Evolutionary conservation across 2,888 invertebrate species (phyloP).

Genomic region (Allygus modestus): DNA sequence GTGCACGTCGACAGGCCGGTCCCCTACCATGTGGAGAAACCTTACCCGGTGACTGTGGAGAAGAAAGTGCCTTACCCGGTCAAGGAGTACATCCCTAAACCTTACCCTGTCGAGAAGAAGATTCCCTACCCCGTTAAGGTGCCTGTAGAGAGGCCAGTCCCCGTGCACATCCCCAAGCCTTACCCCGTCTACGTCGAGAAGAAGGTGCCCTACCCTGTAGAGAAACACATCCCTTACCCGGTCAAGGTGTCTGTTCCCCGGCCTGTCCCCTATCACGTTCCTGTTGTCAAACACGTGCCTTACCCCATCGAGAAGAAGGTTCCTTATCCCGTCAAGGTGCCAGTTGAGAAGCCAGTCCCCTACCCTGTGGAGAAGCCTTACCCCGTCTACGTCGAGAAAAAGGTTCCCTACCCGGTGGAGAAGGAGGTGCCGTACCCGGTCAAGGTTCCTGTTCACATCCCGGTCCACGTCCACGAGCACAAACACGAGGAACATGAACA

Average conservation of each 20-base stretch:
- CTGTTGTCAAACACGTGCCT: constrained; percentile 60
- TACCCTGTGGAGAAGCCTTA: constrained; percentile 58
- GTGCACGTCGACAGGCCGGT: constrained; percentile 57
- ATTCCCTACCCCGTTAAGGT: constrained; percentile 54
- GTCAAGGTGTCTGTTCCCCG: constrained; percentile 63
- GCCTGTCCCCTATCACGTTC: constrained; percentile 63
- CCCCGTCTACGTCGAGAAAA: constrained; percentile 48
- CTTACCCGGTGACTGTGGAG: constrained; percentile 57
- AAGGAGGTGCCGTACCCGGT: constrained; percentile 52
- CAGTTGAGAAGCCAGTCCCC: constrained; percentile 65
- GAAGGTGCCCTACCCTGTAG: constrained; percentile 57
- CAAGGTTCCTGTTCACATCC: constrained; percentile 53
- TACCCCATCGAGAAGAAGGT: constrained; percentile 57
- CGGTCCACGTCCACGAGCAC: constrained; percentile 42
- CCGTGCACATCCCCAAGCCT: constrained; percentile 62
- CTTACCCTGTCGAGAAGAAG: constrained; percentile 57
- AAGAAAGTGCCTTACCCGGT: constrained; percentile 57
- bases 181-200: constrained; percentile 65
- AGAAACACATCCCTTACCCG: constrained; percentile 60
- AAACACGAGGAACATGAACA: constrained; percentile 23
- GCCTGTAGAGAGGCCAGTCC: constrained; percentile 37
- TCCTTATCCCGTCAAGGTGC: constrained; percentile 56
- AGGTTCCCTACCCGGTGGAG: constrained; percentile 56
- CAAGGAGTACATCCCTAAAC: constrained; percentile 53
- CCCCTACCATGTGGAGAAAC: constrained; percentile 48